A percentile compares a stretch with the other conserved stretches of the same genome.
Evolutionary conservation across 2,797 vertebrate species (phyloP).

Genomic region (Gymnothorax reevesii): DNA sequence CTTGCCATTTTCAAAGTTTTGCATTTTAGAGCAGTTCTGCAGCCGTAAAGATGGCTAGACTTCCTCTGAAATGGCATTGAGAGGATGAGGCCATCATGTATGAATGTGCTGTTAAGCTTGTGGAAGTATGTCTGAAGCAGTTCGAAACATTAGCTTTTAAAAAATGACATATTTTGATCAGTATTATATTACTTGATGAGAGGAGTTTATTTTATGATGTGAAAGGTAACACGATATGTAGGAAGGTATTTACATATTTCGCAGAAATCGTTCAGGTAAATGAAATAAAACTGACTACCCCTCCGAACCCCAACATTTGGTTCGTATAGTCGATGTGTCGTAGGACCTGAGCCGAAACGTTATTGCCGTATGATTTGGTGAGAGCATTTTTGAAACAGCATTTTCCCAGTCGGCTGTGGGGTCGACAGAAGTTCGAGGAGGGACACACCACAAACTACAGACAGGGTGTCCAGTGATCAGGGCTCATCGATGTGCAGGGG

Average conservation of each 20-base stretch:
- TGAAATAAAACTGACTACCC: too few species aligned
- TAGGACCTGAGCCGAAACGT: too few species aligned
- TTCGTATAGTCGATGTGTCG: too few species aligned
- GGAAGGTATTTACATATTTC: neutral
- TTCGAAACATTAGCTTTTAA: neutral
- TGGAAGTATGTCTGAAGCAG: neutral
- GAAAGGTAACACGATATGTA: neutral
- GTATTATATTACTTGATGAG: neutral
- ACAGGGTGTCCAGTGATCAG: too few species aligned
- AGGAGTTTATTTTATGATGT: neutral
- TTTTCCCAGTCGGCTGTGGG: too few species aligned
- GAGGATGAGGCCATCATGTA: conserved; percentile 7
- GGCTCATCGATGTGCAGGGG: too few species aligned
- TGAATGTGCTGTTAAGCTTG: conserved; percentile 15
- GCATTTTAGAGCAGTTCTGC: conserved; percentile 15
- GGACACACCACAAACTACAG: neutral
- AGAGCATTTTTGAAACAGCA: too few species aligned
- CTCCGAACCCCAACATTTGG: too few species aligned
- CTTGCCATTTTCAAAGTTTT: conserved; percentile 4
- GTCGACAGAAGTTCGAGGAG: neutral
- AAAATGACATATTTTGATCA: neutral
- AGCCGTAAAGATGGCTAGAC: neutral
- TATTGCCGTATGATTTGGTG: too few species aligned
- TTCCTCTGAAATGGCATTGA: conserved; percentile 12
- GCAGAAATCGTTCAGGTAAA: neutral